Conservation (phyloP, 2,113 vertebrate genomes). For the Vidua chalybeata region DNA sequence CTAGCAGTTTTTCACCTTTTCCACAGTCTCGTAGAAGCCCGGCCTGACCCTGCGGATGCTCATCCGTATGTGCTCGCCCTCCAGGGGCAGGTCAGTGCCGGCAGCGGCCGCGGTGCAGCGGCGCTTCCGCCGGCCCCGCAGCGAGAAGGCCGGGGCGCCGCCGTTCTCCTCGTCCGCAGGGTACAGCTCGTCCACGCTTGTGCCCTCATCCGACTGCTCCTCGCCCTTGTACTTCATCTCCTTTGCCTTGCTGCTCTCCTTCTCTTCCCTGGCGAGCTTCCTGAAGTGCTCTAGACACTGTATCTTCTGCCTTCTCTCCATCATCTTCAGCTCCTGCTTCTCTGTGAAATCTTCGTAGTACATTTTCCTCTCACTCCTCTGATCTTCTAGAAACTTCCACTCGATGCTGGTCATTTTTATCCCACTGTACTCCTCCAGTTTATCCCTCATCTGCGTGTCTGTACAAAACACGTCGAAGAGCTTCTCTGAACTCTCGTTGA, state of each 20-base stretch:
- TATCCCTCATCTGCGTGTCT: slow-evolving; percentile 37
- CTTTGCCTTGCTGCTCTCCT: slow-evolving; percentile 29
- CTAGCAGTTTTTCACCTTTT: slow-evolving; percentile 70
- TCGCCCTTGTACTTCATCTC: slow-evolving; percentile 6
- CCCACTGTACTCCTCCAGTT: slow-evolving; percentile 66
- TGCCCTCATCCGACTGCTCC: slow-evolving; percentile 42
- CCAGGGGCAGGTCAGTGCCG: not conserved
- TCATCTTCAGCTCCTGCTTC: slow-evolving; percentile 63
- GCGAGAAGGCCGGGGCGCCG: not conserved
- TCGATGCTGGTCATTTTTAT: slow-evolving; percentile 69
- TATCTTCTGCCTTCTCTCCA: slow-evolving; percentile 66
- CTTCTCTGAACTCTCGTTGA: slow-evolving; percentile 65
- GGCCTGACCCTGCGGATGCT: slow-evolving; percentile 70
- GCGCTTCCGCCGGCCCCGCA: slow-evolving; percentile 65
- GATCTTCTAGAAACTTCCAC: slow-evolving; percentile 71
- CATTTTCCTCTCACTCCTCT: slow-evolving; percentile 66
- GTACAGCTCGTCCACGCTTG: slow-evolving; percentile 37
- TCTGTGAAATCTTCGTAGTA: slow-evolving; percentile 65
- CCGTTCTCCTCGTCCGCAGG: slow-evolving; percentile 7
- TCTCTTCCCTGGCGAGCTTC: slow-evolving; percentile 64
- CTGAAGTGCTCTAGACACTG: slow-evolving; percentile 67
- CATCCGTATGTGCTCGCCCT: slow-evolving; percentile 68
- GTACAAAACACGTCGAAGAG: slow-evolving; percentile 67
- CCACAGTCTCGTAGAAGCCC: slow-evolving; percentile 72
- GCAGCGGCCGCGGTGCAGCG: not conserved